These are phyloP conservation scores for Standfussiana lucernea DNA, from an alignment of 2,888 invertebrate species.

Conservation along the genomic window DNA sequence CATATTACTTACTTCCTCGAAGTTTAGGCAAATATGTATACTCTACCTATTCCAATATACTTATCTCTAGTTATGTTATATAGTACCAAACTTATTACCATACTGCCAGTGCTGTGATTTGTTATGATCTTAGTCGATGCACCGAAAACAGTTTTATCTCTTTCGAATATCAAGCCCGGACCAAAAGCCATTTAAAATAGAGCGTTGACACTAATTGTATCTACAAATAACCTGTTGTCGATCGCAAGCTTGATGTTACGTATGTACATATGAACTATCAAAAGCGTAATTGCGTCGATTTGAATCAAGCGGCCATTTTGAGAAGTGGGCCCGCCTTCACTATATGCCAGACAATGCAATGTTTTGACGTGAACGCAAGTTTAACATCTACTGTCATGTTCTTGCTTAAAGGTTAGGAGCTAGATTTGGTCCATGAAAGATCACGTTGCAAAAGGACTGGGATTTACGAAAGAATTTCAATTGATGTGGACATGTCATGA, in stretches of 20 bases:
- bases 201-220: constrained; percentile 50
- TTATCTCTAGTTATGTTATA: no score
- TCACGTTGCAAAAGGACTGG: background rate
- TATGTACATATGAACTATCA: constrained; percentile 53
- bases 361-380: constrained; percentile 56
- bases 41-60: no score
- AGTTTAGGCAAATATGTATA: no score
- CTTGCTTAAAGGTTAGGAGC: constrained; percentile 40
- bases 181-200: constrained; percentile 33
- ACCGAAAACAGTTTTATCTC: constrained; percentile 35
- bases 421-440: background rate
- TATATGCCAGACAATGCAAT: constrained; percentile 67
- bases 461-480: background rate
- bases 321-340: constrained; percentile 65
- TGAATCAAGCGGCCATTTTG: constrained; percentile 65
- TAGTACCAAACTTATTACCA: background rate
- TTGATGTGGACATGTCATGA: background rate
- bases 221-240: constrained; percentile 51
- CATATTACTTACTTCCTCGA: no score
- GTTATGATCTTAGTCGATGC: background rate
- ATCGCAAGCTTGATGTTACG: constrained; percentile 39
- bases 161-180: constrained; percentile 16
- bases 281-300: constrained; percentile 59
- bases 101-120: background rate
- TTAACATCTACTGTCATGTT: constrained; percentile 36